Percentiles rank a stretch among this genome's conserved stretches.
Evolutionary conservation across 2,797 vertebrate genomes (phyloP).

Genomic region (Serranus cabrilla): DNA sequence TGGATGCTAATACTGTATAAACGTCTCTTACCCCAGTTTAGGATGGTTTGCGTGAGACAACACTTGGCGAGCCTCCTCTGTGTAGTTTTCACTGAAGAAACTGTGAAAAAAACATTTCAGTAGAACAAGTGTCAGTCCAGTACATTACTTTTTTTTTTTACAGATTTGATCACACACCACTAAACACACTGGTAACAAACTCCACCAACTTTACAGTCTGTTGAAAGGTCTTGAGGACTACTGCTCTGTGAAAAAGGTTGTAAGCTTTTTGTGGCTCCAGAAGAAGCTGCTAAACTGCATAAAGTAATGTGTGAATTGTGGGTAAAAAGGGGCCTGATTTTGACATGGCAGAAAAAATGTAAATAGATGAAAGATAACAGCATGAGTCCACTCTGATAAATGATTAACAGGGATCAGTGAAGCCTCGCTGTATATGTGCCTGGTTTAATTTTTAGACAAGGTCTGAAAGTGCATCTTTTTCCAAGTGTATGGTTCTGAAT

Average conservation of each 20-base stretch:
- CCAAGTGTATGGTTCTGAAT: neutral
- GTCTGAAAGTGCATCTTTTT: neutral
- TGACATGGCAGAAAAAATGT: no score
- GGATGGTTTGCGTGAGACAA: slow-evolving; percentile 95
- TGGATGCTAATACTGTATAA: neutral
- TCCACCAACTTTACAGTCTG: neutral
- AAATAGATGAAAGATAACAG: no score
- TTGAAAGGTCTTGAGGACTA: no score
- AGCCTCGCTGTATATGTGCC: neutral
- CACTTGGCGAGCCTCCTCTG: slow-evolving; percentile 90
- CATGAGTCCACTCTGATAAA: slow-evolving; percentile 27
- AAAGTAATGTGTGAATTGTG: no score
- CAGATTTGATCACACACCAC: no score
- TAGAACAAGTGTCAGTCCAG: no score
- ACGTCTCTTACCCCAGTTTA: slow-evolving; percentile 90
- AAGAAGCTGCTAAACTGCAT: no score
- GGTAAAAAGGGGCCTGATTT: no score
- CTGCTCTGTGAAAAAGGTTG: no score
- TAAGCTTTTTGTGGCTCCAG: no score
- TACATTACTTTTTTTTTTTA: no score
- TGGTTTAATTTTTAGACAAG: slow-evolving; percentile 5
- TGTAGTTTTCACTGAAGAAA: slow-evolving; percentile 96
- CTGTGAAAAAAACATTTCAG: slow-evolving; percentile 74
- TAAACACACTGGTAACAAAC: neutral
- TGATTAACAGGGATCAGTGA: slow-evolving; percentile 5